Base-by-base conservation (phyloP, 2,113 vertebrate genomes). In the Agapornis roseicollis region DNA sequence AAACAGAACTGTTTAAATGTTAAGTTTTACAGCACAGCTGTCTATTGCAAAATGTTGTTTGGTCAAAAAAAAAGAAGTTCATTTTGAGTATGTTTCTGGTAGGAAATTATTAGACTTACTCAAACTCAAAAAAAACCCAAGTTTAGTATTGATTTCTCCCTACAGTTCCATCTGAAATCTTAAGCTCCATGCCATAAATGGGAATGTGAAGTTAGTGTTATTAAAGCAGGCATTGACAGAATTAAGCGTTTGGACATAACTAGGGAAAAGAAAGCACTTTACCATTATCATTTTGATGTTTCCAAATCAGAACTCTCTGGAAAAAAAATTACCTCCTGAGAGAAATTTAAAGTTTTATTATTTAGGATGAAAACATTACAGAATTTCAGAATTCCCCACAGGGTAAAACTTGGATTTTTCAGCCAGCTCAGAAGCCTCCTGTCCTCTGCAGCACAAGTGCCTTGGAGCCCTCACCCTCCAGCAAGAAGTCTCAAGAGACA, bases 1-100 rank as follows among this genome's bases (percentile, higher is more conserved):
- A 92, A 94, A 47, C 52, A 80, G 53, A 71, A 50, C 50, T 60
- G 14, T 70, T 83, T 50, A 70, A 93, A 47, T 11, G 35, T 73
- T 90, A 85, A 41, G 80, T 94, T 87, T 88, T 77, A 55, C 29
- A 81, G 27, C 52, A 81, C 52, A 90, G 23, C 39, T 94, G 24
- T 70, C 68, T 86, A 68, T 74, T 96, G 65, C 85, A 88, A 92
- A 88, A 86, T 11, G 35, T 27, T 89, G 11, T 86, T 93, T 91
- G 42, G 18, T 71, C 13, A 69, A 82, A 88, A 95, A 65, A 0
- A 85, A 66, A 88, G n/a, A n/a, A n/a, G n/a, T n/a, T n/a, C n/a
- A 50, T 64, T 46, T 61, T 46, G 24, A 83, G 17, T 50, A 55
- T 44, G 18, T 63, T 93, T 90, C 91, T 74, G 24, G 28, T 74